These are phyloP conservation scores for Drymonia ruficornis DNA, from an alignment of 2,888 invertebrate species.

Conservation along the genomic window DNA sequence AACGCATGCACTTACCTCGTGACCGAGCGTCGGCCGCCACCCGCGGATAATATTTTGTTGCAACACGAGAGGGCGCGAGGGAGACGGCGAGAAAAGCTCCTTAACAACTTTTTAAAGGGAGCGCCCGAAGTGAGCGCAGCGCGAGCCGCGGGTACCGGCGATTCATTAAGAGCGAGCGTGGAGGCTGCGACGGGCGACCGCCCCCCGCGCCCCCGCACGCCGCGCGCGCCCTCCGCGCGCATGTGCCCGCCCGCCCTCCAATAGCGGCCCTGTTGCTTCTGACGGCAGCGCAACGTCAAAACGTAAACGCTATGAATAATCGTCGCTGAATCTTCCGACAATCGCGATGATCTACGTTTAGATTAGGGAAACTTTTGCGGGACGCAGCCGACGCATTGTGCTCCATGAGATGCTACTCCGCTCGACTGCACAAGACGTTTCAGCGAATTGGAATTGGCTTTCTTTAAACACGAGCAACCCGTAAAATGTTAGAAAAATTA, in stretches of 20 bases:
- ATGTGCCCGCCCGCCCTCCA: constrained; percentile 65
- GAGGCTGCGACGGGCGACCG: constrained; percentile 69
- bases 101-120: constrained; percentile 72
- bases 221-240: constrained; percentile 47
- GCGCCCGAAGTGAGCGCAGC: constrained; percentile 73
- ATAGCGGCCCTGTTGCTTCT: constrained; percentile 82
- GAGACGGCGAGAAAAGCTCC: constrained; percentile 70
- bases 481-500: constrained; percentile 2
- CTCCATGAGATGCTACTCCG: constrained; percentile 39
- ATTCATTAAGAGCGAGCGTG: constrained; percentile 80
- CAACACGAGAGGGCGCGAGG: constrained; percentile 70
- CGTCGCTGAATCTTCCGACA: constrained; percentile 70
- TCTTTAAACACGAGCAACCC: constrained; percentile 17
- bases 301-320: constrained; percentile 80
- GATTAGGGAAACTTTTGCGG: constrained; percentile 64
- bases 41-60: constrained; percentile 61
- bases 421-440: constrained; percentile 47
- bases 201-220: constrained; percentile 51
- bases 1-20: constrained; percentile 55
- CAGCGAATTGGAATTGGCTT: constrained; percentile 25
- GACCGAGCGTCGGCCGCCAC: constrained; percentile 50
- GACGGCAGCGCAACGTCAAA: constrained; percentile 73
- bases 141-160: constrained; percentile 81
- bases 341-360: constrained; percentile 70
- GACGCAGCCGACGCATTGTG: constrained; percentile 54